A percentile compares a stretch with the other conserved stretches of the same genome.
Conservation (phyloP, 1,140 invertebrate genomes). For the Octopus sinensis region DNA sequence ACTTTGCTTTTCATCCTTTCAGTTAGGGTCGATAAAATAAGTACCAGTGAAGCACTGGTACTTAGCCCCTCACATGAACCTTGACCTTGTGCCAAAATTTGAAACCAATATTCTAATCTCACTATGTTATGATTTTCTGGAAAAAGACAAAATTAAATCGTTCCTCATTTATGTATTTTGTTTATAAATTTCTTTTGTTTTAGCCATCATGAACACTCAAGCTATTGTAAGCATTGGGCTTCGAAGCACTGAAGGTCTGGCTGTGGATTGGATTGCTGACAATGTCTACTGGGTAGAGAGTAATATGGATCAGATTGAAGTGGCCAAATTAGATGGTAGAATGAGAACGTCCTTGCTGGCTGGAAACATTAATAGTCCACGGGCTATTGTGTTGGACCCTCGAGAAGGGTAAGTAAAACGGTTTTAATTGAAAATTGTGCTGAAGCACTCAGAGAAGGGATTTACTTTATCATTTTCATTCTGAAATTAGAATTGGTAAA, state of each 20-base stretch:
- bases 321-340: conserved; percentile 76
- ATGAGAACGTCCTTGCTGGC: conserved; percentile 77
- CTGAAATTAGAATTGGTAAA: too few relatives aligned
- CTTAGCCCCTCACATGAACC: too few relatives aligned
- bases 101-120: too few relatives aligned
- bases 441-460: too few relatives aligned
- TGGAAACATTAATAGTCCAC: conserved; percentile 79
- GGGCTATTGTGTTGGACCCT: conserved; percentile 83
- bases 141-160: too few relatives aligned
- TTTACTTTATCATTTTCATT: too few relatives aligned
- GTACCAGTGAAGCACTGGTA: too few relatives aligned
- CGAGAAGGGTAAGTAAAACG: conserved; percentile 63
- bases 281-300: conserved; percentile 95
- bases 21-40: too few relatives aligned
- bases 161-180: not conserved
- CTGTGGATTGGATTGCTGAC: conserved; percentile 95
- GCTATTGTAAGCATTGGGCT: conserved; percentile 79
- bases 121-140: too few relatives aligned
- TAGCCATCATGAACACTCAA: conserved; percentile 67
- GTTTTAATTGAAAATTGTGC: too few relatives aligned
- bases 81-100: too few relatives aligned
- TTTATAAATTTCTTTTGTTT: not conserved
- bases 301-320: conserved; percentile 85
- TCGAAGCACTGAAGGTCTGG: conserved; percentile 83
- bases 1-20: too few relatives aligned